Percentiles rank a stretch among this genome's conserved stretches.
Evolutionary conservation across 2,888 invertebrate species (phyloP).

Genomic region (Desoria tigrina): DNA sequence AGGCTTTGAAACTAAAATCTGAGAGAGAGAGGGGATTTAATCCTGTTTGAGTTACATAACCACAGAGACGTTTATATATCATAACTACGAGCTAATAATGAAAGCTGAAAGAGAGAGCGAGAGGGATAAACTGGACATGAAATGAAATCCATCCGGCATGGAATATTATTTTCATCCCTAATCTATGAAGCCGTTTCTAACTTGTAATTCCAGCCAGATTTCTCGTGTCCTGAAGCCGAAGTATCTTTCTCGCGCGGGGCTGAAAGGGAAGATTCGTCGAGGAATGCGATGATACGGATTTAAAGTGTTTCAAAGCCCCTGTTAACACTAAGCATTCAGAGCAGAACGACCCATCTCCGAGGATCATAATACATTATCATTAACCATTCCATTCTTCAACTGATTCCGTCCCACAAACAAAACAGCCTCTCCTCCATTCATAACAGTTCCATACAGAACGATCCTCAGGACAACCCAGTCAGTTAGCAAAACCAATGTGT

Average conservation of each 20-base stretch:
- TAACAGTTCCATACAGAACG: conserved; percentile 6
- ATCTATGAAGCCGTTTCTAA: no score
- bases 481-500: conserved; percentile 17
- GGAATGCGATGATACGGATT: conserved; percentile 48
- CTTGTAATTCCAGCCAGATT: no score
- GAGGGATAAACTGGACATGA: background rate
- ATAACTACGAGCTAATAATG: conserved; percentile 17
- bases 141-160: background rate
- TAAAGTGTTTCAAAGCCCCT: conserved; percentile 33
- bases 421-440: conserved; percentile 14
- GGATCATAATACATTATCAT: conserved; percentile 53
- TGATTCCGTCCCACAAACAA: conserved; percentile 22
- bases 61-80: background rate
- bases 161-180: background rate
- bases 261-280: conserved; percentile 21
- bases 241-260: background rate
- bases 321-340: conserved; percentile 34
- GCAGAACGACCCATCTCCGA: conserved; percentile 40
- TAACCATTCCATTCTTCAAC: conserved; percentile 51
- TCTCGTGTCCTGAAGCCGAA: no score
- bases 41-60: background rate
- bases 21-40: no score
- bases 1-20: no score
- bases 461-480: conserved; percentile 17
- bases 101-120: no score